Evolutionary conservation across 2,797 vertebrate species (phyloP), one percentile per base, ranked within the genome.

Genomic region (Coccyzus lansbergi): DNA sequence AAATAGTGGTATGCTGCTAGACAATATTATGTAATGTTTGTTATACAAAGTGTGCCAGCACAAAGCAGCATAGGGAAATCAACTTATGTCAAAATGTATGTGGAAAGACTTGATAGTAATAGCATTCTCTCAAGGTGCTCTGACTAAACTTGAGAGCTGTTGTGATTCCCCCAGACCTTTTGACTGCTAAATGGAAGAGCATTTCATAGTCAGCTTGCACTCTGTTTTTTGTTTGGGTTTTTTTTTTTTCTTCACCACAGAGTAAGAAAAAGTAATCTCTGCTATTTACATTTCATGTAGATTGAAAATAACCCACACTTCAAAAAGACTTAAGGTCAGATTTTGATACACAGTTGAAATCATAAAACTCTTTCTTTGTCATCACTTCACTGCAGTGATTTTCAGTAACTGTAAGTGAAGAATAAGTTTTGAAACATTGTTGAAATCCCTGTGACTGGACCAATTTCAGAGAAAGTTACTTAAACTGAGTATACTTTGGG

Each of bases 1-100:
- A 96, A 95, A 86, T 81, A 78, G 72, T 83, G 75, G 20, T 87
- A 38, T 76, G 85, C 59, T 70, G 82, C 77, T 95, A 93, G 90
- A 95, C 91, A 88, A 42, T 62, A 52, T 97, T 91, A 81, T 0
- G 0, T 95, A 91, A 93, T 86, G 79, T 92, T 95, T 94, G 76
- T 52, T 88, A 33, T 63, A 67, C 40, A 28, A 82, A 90, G 58
- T 67, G 67, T 94, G 91, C 79, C 89, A 72, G 92, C 84, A 67
- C 88, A 78, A 70, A 94, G 91, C 85, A 88, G 46, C 67, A 19
- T 36, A 79, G 86, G 59, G 33, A 83, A 88, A 83, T 76, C 55
- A 60, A 4, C 44, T 78, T 33, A 62, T 93, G 80, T 76, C 79
- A 94, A 92, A 93, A 91, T 78, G 52, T 51, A 33, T 72, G 22